Evolutionary conservation across 2,797 vertebrate genomes (phyloP), one percentile per base, ranked within the genome.

Genomic region (Monodelphis domestica): DNA sequence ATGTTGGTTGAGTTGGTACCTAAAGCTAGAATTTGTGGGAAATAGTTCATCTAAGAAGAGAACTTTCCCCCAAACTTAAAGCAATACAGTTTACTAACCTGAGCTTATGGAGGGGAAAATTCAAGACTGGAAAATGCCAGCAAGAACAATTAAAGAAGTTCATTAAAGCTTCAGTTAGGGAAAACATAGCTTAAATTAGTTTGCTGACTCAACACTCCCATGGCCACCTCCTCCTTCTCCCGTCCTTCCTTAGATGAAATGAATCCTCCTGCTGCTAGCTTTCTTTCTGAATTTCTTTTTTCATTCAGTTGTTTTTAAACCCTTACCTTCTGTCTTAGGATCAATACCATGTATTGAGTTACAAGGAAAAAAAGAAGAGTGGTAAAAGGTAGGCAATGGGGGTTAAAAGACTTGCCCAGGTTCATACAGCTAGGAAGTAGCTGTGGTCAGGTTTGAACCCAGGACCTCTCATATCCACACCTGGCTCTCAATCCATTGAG

Each of bases 101-200:
- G 59, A 92, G n/a, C 29, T 92, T 91, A 93, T 95, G 50, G 94
- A 90, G 95, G 88, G 96, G 88, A 29, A 95, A 93, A 90, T 28
- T 94, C 89, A 54, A 93, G 54, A 90, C 91, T 95, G 94, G 95
- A 96, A 97, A 96, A 97, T n/a, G 53, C 6, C 88, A 96, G 57
- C 33, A 0, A 2, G 90, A n/a, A 96, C 78, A 95, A 91, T 5
- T 95, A 95, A 95, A 89, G 45, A 95, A 97, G 91, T 97, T 97
- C 94, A 95, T 92, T 51, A 50, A 89, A 56, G 96, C 97, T 97
- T 94, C 4, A 97, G 55, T 95, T 89, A 97, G 96, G 91, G 57
- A 96, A 97, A 97, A 97, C 91, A 50, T 14, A 94, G 57, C 88
- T 95, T n/a, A 29, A 91, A 96, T 5, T 92, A 51, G 54, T 93